Evolutionary conservation across 1,140 invertebrate genomes (phyloP), one percentile per base, ranked within the genome.

Genomic region (Onthophagus taurus): DNA sequence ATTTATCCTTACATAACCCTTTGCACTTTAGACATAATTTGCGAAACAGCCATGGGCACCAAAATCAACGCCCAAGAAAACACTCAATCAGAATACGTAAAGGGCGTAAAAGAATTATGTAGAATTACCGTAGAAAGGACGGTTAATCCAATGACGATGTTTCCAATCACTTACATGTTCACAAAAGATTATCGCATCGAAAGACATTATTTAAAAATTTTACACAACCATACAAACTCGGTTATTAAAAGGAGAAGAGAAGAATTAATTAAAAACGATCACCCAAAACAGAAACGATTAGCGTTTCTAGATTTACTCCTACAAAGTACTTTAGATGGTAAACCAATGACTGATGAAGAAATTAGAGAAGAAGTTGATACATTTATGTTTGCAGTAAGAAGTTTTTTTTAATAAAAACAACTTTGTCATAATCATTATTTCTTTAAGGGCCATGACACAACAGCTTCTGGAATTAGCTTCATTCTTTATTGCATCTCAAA

Each of bases 21-120:
- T 3, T 83, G 76, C 60, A 72, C 83, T 12, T 61, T 88, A 31
- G 83, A 85, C 53, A 76, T 83, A 37, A 84, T 87, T 51, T 82
- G 80, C 62, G 85, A 93, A 68, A 84, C 83, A 11, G 83, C 87
- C 6, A 90, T 92, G 85, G 89, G 89, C 2, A 71, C 78, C 5
- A 72, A 75, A 31, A 64, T 90, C 2, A 72, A 83, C 59, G 81
- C 81, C 0, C 87, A 90, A 67, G 66, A 65, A 5, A 68, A 83
- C 51, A 60, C 59, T 1, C 69, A 81, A 44, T 84, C 80, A 3
- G 72, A 78, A 49, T 92, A 90, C 62, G 79, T 85, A 1, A 63
- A 71, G 49, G 76, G 83, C n/a, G 72, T 89, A 11, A 74, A 78
- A 52, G 69, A 66, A 74, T 42, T 68, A 8, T 58, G 60, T 12